These are phyloP conservation scores for Lathronympha strigana DNA, from an alignment of 2,888 invertebrate species.

Conservation along the genomic window DNA sequence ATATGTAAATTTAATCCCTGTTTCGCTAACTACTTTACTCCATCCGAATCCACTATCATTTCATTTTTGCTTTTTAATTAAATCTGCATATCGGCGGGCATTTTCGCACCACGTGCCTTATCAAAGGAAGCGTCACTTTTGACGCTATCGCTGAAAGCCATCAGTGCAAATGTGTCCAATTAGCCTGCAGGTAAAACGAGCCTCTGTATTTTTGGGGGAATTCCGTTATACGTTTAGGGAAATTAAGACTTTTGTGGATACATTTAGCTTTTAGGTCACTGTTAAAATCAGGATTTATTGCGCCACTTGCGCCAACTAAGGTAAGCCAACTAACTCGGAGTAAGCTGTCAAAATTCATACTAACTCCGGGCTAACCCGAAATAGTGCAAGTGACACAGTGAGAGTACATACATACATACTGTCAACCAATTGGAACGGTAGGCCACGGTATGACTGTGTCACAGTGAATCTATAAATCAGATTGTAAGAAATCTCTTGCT, in stretches of 20 bases:
- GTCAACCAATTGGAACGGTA: too few species aligned
- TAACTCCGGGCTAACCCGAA: too few species aligned
- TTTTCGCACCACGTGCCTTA: conserved; percentile 73
- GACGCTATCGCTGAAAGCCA: conserved; percentile 72
- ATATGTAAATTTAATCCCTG: background rate
- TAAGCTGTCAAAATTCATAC: too few species aligned
- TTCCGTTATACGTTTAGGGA: background rate
- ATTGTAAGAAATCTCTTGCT: too few species aligned
- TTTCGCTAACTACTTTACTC: background rate
- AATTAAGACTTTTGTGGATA: background rate
- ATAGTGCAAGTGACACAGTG: too few species aligned
- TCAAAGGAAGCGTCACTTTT: conserved; percentile 72
- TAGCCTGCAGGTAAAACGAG: conserved; percentile 48
- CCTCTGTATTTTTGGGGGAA: conserved; percentile 28
- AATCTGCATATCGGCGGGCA: conserved; percentile 63
- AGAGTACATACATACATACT: too few species aligned
- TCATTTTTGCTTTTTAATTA: conserved; percentile 61
- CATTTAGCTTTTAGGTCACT: background rate
- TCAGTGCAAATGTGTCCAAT: conserved; percentile 72
- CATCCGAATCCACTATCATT: conserved; percentile 43
- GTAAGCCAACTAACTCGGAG: too few species aligned
- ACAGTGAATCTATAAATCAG: too few species aligned
- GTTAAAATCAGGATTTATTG: background rate
- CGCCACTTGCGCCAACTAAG: too few species aligned
- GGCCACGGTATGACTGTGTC: too few species aligned